Evolutionary conservation across 1,140 invertebrate genomes (phyloP).

Genomic region (Drosophila ambigua): DNA sequence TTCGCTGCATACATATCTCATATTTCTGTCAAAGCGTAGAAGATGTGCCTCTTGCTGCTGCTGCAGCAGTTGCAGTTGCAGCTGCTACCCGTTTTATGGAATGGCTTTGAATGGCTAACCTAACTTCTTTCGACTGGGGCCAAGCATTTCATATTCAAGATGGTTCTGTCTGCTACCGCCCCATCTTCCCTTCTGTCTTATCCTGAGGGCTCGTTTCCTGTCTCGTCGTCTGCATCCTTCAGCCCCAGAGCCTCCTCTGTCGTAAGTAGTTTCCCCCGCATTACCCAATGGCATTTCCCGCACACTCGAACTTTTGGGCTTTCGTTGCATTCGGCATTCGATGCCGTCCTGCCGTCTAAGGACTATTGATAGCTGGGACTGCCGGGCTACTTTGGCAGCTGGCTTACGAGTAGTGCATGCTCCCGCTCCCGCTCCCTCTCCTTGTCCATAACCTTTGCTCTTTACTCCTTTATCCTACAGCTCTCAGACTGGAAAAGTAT

Average conservation of each 20-base stretch:
- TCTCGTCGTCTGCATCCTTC: constrained; percentile 8
- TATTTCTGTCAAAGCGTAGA: constrained; percentile 1
- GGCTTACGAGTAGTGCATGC: constrained; percentile 32
- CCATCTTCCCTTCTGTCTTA: constrained; percentile 21
- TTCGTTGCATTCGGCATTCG: no score
- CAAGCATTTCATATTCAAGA: constrained; percentile 73
- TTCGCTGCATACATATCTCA: constrained; percentile 1
- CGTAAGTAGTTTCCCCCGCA: constrained; percentile 58
- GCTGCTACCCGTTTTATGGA: constrained; percentile 24
- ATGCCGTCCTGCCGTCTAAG: constrained; percentile 17
- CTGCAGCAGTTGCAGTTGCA: constrained; percentile 10
- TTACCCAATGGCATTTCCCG: constrained; percentile 44
- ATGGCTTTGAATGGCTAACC: constrained; percentile 42
- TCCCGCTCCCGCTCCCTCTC: neutral
- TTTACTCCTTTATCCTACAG: neutral
- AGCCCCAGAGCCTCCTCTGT: constrained; percentile 1
- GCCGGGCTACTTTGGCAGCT: constrained; percentile 56
- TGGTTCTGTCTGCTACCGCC: constrained; percentile 20
- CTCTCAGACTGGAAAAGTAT: constrained; percentile 59
- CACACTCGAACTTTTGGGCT: constrained; percentile 44
- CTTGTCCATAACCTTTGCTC: neutral
- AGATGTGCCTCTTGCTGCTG: neutral
- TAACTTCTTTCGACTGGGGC: constrained; percentile 25
- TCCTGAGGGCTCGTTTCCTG: constrained; percentile 52
- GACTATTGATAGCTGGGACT: constrained; percentile 56